Evolutionary conservation across 2,113 vertebrate species (phyloP).

Genomic region (Mormyrus lacerda): DNA sequence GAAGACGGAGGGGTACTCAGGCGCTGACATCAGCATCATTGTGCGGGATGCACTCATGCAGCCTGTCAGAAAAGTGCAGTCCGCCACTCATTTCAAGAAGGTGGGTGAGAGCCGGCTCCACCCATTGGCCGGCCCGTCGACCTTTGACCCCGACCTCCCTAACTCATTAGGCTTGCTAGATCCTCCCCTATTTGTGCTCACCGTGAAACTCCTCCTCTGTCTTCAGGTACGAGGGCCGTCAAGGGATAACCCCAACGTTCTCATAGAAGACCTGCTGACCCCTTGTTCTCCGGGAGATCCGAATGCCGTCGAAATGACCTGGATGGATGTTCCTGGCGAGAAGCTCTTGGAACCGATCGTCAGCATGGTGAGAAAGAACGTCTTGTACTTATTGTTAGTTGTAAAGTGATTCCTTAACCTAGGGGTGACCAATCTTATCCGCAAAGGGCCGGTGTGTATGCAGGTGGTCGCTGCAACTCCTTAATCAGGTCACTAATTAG

Average conservation of each 20-base stretch:
- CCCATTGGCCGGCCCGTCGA: background rate
- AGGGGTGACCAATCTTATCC: too few relatives aligned
- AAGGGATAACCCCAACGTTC: conserved; percentile 55
- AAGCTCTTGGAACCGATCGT: conserved; percentile 86
- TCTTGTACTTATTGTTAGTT: background rate
- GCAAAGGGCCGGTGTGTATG: too few relatives aligned
- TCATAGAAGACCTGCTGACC: conserved; percentile 76
- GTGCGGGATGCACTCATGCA: conserved; percentile 95
- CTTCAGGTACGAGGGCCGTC: conserved; percentile 76
- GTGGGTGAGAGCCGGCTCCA: conserved; percentile 48
- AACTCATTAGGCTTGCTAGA: background rate
- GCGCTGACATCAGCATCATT: conserved; percentile 87
- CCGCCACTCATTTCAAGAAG: conserved; percentile 91
- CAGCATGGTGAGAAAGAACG: conserved; percentile 67
- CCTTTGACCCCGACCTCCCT: background rate
- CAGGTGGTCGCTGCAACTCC: too few relatives aligned
- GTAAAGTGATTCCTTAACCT: background rate
- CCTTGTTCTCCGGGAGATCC: conserved; percentile 92
- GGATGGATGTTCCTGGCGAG: conserved; percentile 90
- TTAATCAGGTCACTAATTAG: too few relatives aligned
- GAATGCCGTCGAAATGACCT: conserved; percentile 82
- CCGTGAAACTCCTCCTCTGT: background rate
- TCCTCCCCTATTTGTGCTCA: background rate
- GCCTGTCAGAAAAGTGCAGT: conserved; percentile 92
- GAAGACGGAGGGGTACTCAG: conserved; percentile 84